A percentile compares a stretch with the other conserved stretches of the same genome.
These are phyloP conservation scores for Anas flavirostris DNA, from an alignment of 2,797 vertebrate genomes.

Conservation along the genomic window DNA sequence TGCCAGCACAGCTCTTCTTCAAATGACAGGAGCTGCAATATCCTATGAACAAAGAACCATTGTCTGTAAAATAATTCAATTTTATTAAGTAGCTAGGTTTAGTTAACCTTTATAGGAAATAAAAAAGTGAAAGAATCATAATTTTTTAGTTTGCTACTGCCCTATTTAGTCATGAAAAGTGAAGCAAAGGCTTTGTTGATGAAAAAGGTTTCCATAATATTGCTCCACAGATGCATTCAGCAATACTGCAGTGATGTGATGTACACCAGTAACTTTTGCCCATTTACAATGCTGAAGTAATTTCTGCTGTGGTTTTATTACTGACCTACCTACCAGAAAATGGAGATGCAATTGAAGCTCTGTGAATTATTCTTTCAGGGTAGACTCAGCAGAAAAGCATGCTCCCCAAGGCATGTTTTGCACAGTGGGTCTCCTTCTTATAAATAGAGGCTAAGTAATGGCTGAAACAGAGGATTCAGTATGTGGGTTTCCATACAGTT, in stretches of 20 bases:
- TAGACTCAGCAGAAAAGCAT: background rate
- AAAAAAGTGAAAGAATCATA: background rate
- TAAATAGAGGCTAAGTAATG: background rate
- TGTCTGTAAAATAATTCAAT: background rate
- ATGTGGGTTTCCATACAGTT: background rate
- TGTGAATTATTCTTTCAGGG: background rate
- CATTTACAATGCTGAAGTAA: background rate
- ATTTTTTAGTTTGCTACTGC: background rate
- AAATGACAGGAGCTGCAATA: background rate
- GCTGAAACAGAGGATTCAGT: background rate
- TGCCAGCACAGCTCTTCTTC: background rate
- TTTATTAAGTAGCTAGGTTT: conserved; percentile 6
- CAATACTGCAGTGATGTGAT: background rate
- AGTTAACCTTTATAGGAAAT: background rate
- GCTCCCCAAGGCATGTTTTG: background rate
- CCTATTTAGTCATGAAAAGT: background rate
- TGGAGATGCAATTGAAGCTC: background rate
- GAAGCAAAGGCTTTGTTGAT: background rate
- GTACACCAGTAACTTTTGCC: background rate
- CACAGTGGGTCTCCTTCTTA: background rate
- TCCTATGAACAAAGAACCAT: background rate
- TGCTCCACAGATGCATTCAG: background rate
- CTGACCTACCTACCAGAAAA: background rate
- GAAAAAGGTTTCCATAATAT: background rate
- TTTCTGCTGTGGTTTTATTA: background rate